Evolutionary conservation across 2,888 invertebrate genomes (phyloP), one percentile per base, ranked within the genome.

Genomic region (Philaethria dido): DNA sequence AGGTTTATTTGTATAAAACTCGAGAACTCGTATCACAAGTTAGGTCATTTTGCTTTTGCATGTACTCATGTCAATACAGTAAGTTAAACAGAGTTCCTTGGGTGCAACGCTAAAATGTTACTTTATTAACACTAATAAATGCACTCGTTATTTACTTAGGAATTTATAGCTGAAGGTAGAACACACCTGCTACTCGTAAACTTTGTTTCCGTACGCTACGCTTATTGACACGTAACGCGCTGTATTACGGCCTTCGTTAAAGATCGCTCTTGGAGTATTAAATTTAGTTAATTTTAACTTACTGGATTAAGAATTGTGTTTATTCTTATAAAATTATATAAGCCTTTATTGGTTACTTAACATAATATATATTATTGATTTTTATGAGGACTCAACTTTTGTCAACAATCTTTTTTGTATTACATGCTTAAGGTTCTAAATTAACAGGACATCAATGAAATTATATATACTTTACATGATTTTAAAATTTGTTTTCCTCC

Each of bases 81-180:
- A 70, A 70, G 62, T 65, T 65, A 54, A 70, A 69, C 63, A 70
- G 57, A 48, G 62, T 44, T 52, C 44, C 67, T 48, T 55, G 45
- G 60, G 66, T 68, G 68, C 66, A 68, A 68, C 36, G 48, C 44
- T 66, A 48, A 55, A 66, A 48, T 47, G 64, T 66, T 74, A 81
- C 78, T 84, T 87, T 86, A 88, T 85, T 86, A 82, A 77, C 75
- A 78, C 77, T 87, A 88, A 88, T 88, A 88, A 89, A 87, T 88
- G 87, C 86, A 88, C 81, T 85, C 79, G 83, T 87, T 88, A 88
- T 85, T 87, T 87, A 84, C 84, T 85, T 78, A 82, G 80, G 75
- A 86, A 87, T 88, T 87, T 88, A 88, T 86, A 77, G 83, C 74
- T 73, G 66, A 72, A 48, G 50, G 59, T 42, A 39, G 59, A 73